Conservation (phyloP, 2,888 invertebrate species). For the Ectemnius cavifrons region DNA sequence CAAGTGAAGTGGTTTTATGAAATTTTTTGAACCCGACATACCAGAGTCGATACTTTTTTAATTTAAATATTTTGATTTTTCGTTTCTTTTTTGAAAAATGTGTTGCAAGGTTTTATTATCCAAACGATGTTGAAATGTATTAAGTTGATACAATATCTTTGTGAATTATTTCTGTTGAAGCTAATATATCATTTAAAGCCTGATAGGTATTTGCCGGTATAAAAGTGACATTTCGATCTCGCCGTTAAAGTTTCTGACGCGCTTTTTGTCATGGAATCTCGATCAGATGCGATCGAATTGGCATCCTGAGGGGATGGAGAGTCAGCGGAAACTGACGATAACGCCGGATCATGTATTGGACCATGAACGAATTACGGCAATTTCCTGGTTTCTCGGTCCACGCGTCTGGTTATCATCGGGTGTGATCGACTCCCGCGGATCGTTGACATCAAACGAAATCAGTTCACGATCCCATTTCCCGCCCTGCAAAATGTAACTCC, state of each 20-base stretch:
- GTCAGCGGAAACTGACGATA: conserved; percentile 48
- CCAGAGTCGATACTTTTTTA: no score
- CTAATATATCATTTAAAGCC: no score
- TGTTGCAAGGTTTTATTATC: no score
- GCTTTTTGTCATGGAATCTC: conserved; percentile 27
- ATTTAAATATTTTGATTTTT: no score
- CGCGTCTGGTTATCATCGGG: conserved; percentile 38
- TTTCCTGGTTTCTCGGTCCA: conserved; percentile 48
- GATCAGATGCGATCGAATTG: conserved; percentile 37
- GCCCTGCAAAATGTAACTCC: conserved; percentile 22
- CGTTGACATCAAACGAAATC: conserved; percentile 49
- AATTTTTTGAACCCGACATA: no score
- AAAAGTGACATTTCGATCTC: no score
- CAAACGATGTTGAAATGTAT: no score
- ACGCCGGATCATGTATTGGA: conserved; percentile 43
- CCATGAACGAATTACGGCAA: conserved; percentile 55
- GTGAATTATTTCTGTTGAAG: no score
- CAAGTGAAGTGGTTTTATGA: no score
- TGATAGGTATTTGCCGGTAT: no score
- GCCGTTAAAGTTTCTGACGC: neutral
- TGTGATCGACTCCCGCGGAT: conserved; percentile 50
- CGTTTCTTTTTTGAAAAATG: no score
- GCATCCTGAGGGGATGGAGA: conserved; percentile 15
- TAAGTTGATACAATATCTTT: no score
- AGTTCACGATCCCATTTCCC: conserved; percentile 42